phyloP scores from a whole-genome alignment of 2,797 vertebrate genomes.

The Falco berigora region DNA sequence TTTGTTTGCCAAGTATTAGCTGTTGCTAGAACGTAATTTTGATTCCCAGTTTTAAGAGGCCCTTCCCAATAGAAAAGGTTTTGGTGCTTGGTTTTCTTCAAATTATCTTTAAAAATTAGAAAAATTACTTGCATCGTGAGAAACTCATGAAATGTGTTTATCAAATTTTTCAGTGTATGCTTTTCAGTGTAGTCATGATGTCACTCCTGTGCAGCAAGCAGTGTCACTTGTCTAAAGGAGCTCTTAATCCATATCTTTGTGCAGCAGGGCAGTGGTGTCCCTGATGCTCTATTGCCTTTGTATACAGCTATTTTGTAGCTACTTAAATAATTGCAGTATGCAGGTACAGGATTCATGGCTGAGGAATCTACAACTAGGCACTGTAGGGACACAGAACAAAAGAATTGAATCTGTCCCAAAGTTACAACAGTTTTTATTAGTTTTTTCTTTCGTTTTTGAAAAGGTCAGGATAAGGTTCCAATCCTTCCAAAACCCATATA shows the following conservation, averaged over 20 bases:
- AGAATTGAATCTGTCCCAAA: background rate
- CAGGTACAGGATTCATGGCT: background rate
- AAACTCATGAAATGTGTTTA: background rate
- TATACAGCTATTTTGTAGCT: background rate
- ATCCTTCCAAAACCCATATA: background rate
- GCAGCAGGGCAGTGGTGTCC: background rate
- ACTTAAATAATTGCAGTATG: background rate
- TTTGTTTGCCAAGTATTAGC: constrained; percentile 1
- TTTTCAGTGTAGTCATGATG: background rate
- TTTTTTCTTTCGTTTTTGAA: background rate
- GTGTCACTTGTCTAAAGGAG: background rate
- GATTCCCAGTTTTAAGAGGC: background rate
- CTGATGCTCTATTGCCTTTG: background rate
- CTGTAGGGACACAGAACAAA: background rate
- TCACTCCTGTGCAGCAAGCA: background rate
- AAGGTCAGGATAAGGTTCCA: background rate
- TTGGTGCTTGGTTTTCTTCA: background rate
- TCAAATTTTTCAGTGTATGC: background rate
- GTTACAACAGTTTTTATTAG: background rate
- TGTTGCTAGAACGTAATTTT: background rate
- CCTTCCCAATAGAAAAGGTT: background rate
- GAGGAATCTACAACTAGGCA: background rate
- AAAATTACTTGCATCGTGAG: background rate
- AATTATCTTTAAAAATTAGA: background rate
- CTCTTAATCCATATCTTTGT: background rate